Evolutionary conservation across 2,888 invertebrate species (phyloP).

Genomic region (Geophilus truncorum): DNA sequence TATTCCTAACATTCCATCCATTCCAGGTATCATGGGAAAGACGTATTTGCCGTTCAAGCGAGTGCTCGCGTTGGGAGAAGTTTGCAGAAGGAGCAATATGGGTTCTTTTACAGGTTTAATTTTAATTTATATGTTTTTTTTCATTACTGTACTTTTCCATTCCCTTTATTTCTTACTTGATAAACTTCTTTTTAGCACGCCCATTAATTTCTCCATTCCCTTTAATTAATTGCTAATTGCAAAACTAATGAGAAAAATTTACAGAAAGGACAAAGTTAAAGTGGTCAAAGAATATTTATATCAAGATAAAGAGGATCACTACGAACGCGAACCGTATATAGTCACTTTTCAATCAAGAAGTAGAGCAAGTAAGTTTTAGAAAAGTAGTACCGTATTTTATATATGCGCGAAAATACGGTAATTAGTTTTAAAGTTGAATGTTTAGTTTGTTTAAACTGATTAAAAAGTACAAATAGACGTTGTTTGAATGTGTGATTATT

Average conservation of each 20-base stretch:
- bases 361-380: background rate
- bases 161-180: too few species aligned
- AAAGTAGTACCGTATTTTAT: background rate
- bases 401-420: too few species aligned
- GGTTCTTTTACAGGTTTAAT: conserved; percentile 1
- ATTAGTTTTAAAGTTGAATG: too few species aligned
- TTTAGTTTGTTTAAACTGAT: too few species aligned
- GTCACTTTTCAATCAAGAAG: conserved; percentile 10
- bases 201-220: background rate
- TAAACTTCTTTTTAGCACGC: background rate
- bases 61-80: conserved; percentile 1
- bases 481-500: background rate
- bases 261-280: conserved; percentile 28
- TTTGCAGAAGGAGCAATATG: conserved; percentile 28
- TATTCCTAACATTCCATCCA: background rate
- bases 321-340: conserved; percentile 30
- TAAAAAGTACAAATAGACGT: too few species aligned
- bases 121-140: background rate
- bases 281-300: background rate
- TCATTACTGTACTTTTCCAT: background rate
- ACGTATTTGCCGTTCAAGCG: background rate
- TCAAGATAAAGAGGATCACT: background rate
- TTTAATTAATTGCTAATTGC: background rate
- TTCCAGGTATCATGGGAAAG: background rate
- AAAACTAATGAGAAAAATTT: conserved; percentile 2